A percentile compares a stretch with the other conserved stretches of the same genome.
Evolutionary conservation across 2,113 vertebrate species (phyloP).

Genomic region (Brachyhypopomus gauderio): DNA sequence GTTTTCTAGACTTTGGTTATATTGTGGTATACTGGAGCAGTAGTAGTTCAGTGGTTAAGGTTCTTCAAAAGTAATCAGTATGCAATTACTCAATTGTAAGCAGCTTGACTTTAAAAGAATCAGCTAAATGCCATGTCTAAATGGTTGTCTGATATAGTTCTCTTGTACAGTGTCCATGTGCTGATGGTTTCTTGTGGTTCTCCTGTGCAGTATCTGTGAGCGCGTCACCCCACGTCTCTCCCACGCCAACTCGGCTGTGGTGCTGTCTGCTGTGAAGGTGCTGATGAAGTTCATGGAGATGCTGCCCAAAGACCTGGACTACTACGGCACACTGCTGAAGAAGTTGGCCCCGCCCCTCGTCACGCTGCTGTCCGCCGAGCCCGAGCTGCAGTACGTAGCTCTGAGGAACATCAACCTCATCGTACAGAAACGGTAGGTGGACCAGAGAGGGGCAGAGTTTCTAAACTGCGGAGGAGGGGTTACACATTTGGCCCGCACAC

Average conservation of each 20-base stretch:
- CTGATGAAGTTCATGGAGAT: conserved; percentile 99
- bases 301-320: conserved; percentile 96
- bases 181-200: conserved; percentile 1
- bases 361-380: conserved; percentile 93
- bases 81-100: too few relatives aligned
- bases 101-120: too few relatives aligned
- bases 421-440: conserved; percentile 91
- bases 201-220: conserved; percentile 87
- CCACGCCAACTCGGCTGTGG: conserved; percentile 96
- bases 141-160: too few relatives aligned
- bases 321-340: conserved; percentile 94
- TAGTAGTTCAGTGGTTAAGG: too few relatives aligned
- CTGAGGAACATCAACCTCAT: conserved; percentile 99
- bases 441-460: too few relatives aligned
- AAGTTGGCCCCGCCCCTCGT: conserved; percentile 96
- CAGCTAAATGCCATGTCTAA: too few relatives aligned
- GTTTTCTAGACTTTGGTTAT: too few relatives aligned
- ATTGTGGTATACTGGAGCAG: too few relatives aligned
- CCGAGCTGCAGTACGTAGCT: conserved; percentile 96
- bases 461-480: not conserved
- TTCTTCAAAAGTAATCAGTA: too few relatives aligned
- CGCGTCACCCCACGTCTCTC: conserved; percentile 94
- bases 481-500: too few relatives aligned
- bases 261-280: conserved; percentile 95
- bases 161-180: not conserved